Evolutionary conservation across 2,888 invertebrate species (phyloP), one percentile per base, ranked within the genome.

Genomic region (Acanthosepion esculentum): DNA sequence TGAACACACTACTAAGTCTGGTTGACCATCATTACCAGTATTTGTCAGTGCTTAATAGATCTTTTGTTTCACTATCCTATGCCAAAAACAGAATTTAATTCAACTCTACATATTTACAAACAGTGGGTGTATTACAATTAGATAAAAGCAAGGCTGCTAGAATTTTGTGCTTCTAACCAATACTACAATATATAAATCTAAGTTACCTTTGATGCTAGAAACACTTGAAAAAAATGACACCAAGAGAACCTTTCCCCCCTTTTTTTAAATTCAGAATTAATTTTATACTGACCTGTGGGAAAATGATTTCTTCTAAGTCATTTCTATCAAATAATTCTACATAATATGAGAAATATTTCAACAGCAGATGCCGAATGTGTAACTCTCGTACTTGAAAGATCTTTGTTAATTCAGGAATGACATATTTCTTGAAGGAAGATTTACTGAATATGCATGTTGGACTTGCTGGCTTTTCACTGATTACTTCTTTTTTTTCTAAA

Each of bases 321-420:
- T 98, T 98, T 96, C 98, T 98, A 95, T 98, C 98, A 97, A 99
- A 98, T 48, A 98, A 98, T 96, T 98, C 98, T 93, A 98, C 98
- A 97, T 98, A 99, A 95, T 98, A 98, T 94, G 98, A 98, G 96
- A 99, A 99, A 97, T 99, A 98, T 94, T 98, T 98, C 91, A 99
- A 97, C 48, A 99, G 98, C 93, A 99, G 98, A 96, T 98, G 98
- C 95, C 99, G 98, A 94, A 98, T 98, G 97, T 99, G 98, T 92
- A 98, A 98, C 97, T 99, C 99, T 96, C 98, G 98, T 8, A 99
- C 98, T 96, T 98, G 98, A 98, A 99, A 99, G 97, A 98, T 97
- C 98, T 98, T 94, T 98, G 96, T 96, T 93, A 98, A 95, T 91
- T 97, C 96, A 29, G 97, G 99, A 96, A 98, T 98, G 55, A 99